Percentiles rank a stretch among this genome's conserved stretches.
These are phyloP conservation scores for Leptopilina myrica DNA, from an alignment of 2,888 invertebrate genomes.

Conservation along the genomic window DNA sequence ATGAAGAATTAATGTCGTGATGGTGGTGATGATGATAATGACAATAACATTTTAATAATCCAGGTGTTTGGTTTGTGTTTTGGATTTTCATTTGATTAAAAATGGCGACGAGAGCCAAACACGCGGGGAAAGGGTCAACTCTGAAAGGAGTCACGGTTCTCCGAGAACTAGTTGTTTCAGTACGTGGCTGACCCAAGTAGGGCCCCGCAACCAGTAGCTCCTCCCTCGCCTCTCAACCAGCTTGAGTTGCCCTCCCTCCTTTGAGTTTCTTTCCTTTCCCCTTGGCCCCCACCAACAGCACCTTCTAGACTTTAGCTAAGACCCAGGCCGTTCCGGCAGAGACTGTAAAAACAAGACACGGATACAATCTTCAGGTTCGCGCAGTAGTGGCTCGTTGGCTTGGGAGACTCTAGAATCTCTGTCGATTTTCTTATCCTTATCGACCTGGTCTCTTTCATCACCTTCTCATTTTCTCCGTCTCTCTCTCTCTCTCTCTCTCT, in stretches of 20 bases:
- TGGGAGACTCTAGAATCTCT: conserved; percentile 67
- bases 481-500: conserved; percentile 45
- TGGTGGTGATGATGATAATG: no score
- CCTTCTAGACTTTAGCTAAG: conserved; percentile 63
- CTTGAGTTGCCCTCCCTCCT: conserved; percentile 53
- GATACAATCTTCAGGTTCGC: conserved; percentile 75
- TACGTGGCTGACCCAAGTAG: conserved; percentile 64
- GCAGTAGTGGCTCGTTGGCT: conserved; percentile 74
- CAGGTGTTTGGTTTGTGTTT: neutral
- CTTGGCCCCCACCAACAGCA: neutral
- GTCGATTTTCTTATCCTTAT: conserved; percentile 65
- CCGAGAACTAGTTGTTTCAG: conserved; percentile 70
- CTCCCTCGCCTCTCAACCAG: conserved; percentile 48
- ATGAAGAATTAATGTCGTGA: no score
- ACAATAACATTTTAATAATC: neutral
- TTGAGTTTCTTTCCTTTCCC: conserved; percentile 50
- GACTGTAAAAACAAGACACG: conserved; percentile 76
- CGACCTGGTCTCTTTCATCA: conserved; percentile 47
- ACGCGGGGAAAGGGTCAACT: conserved; percentile 46
- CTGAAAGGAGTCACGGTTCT: conserved; percentile 69
- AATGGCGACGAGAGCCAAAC: conserved; percentile 27
- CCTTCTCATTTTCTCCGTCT: conserved; percentile 32
- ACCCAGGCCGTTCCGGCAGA: conserved; percentile 71
- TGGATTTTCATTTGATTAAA: conserved; percentile 37
- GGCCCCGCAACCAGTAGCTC: conserved; percentile 65